A percentile compares a stretch with the other conserved stretches of the same genome.
Evolutionary conservation across 2,797 vertebrate species (phyloP).

Genomic region (Falco naumanni): DNA sequence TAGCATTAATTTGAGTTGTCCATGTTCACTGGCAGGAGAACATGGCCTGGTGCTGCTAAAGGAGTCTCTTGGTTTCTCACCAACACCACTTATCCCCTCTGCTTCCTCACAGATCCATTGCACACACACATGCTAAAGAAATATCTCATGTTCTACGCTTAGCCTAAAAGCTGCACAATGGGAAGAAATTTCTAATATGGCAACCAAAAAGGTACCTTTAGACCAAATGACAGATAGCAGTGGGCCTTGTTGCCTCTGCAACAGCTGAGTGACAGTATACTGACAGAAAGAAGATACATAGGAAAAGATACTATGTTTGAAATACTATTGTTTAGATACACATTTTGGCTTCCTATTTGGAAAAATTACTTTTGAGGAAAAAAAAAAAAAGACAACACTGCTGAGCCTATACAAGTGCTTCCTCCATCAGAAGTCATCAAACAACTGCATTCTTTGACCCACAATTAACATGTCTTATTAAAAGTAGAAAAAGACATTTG

Average conservation of each 20-base stretch:
- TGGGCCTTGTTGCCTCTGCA: not conserved
- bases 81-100: not conserved
- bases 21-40: not conserved
- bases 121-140: not conserved
- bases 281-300: not conserved
- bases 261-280: not conserved
- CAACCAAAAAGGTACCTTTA: not conserved
- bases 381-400: not conserved
- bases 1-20: conserved; percentile 6
- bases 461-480: accelerated
- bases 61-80: not conserved
- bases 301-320: not conserved
- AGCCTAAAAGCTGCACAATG: not conserved
- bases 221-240: not conserved
- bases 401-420: not conserved
- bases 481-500: not conserved
- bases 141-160: not conserved
- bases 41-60: not conserved
- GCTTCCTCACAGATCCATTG: not conserved
- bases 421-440: not conserved
- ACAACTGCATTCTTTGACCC: not conserved
- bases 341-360: not conserved
- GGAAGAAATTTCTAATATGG: not conserved
- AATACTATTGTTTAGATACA: not conserved
- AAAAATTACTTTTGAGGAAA: not conserved